These are phyloP conservation scores for Tricholaema leucomelas DNA, from an alignment of 2,113 vertebrate species.

Conservation along the genomic window DNA sequence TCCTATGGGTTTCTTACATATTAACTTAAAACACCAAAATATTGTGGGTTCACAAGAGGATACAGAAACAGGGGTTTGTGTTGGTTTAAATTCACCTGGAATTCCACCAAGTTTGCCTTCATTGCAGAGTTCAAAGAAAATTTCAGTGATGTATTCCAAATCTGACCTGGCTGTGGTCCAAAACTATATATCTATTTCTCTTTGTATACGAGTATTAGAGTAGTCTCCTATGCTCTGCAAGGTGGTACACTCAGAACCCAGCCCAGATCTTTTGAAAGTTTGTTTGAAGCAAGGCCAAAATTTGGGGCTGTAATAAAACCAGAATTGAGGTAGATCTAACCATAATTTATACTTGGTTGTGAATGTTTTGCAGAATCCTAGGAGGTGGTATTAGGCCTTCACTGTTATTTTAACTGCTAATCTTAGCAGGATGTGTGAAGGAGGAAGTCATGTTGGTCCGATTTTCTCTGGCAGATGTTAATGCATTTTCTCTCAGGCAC, in stretches of 20 bases:
- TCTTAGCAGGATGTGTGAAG: neutral
- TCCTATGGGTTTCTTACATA: neutral
- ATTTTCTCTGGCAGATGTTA: neutral
- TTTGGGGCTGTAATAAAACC: neutral
- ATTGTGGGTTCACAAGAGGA: slow-evolving; percentile 20
- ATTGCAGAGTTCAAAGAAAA: slow-evolving; percentile 18
- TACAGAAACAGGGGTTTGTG: neutral
- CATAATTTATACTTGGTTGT: neutral
- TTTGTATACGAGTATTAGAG: neutral
- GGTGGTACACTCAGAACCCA: neutral
- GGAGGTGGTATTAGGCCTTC: neutral
- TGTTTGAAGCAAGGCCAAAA: slow-evolving; percentile 1
- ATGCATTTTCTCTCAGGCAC: neutral
- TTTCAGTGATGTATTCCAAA: neutral
- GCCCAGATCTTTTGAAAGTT: neutral
- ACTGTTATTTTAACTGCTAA: neutral
- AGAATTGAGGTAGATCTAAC: neutral
- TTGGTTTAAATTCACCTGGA: neutral
- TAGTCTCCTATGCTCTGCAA: neutral
- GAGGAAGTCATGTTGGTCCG: neutral
- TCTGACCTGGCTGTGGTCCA: neutral
- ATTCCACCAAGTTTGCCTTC: neutral
- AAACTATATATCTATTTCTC: neutral
- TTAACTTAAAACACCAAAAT: neutral
- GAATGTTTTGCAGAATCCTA: neutral